Evolutionary conservation across 2,888 invertebrate species (phyloP).

Genomic region (Mythimna ferrago): DNA sequence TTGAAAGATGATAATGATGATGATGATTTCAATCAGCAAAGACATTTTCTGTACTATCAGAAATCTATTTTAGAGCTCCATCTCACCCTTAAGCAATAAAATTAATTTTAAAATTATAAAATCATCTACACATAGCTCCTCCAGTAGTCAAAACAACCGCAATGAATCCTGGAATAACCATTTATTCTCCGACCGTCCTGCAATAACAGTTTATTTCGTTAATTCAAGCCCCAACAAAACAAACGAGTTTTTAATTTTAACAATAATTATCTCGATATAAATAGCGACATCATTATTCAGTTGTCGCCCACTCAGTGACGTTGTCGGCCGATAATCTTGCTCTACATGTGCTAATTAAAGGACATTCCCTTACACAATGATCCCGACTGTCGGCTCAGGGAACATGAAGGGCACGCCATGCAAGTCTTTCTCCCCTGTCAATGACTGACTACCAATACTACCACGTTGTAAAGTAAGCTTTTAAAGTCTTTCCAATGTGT

Average conservation of each 20-base stretch:
- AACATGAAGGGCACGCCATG: conserved; percentile 79
- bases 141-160: conserved; percentile 5
- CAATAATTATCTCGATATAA: conserved; percentile 72
- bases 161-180: conserved; percentile 12
- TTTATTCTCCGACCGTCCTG: conserved; percentile 20
- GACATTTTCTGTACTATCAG: neutral
- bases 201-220: conserved; percentile 36
- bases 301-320: conserved; percentile 79
- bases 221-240: conserved; percentile 30
- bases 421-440: conserved; percentile 80
- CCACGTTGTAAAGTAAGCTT: conserved; percentile 79
- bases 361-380: conserved; percentile 85
- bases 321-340: conserved; percentile 84
- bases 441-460: conserved; percentile 85
- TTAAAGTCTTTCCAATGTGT: conserved; percentile 81
- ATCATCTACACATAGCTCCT: neutral
- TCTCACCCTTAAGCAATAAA: too few relatives aligned
- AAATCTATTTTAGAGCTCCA: neutral
- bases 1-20: too few relatives aligned
- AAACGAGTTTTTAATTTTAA: conserved; percentile 62
- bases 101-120: neutral
- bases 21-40: too few relatives aligned
- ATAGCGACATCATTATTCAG: conserved; percentile 84
- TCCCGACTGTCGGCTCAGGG: conserved; percentile 79
- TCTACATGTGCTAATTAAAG: conserved; percentile 89